Conservation (phyloP, 2,888 invertebrate genomes). For the Glaucopsyche alexis region DNA sequence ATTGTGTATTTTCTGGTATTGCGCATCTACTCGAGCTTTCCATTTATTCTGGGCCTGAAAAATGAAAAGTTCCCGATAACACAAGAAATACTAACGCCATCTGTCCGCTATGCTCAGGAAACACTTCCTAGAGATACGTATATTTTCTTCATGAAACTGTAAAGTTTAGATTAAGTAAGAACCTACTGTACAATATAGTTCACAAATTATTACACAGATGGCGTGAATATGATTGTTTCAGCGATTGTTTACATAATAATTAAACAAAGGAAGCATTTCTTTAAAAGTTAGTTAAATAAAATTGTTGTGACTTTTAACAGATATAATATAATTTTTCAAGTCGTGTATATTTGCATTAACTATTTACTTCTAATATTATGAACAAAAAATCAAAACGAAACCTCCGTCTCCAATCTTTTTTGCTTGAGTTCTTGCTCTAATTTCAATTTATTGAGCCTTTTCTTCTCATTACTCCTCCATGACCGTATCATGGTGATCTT, state of each 20-base stretch:
- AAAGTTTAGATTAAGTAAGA: no score
- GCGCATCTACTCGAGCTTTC: constrained; percentile 59
- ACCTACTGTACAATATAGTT: neutral
- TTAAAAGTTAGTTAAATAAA: no score
- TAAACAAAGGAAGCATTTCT: no score
- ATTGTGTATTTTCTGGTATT: constrained; percentile 66
- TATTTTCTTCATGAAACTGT: neutral
- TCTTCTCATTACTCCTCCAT: constrained; percentile 69
- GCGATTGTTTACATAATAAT: neutral
- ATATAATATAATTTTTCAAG: no score
- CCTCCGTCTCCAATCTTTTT: constrained; percentile 57
- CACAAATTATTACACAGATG: neutral
- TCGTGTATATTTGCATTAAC: no score
- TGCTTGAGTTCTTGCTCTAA: constrained; percentile 58
- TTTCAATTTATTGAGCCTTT: constrained; percentile 57
- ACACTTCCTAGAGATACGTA: no score
- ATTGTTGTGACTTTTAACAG: no score
- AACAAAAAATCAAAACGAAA: constrained; percentile 37
- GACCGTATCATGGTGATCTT: constrained; percentile 71
- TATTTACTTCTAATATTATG: neutral
- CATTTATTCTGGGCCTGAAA: constrained; percentile 65
- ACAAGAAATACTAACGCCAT: neutral
- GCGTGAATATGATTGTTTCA: neutral
- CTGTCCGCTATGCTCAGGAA: neutral
- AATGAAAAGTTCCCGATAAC: neutral